A percentile compares a stretch with the other conserved stretches of the same genome.
Evolutionary conservation across 1,140 invertebrate species (phyloP).

Genomic region (Apis mellifera): DNA sequence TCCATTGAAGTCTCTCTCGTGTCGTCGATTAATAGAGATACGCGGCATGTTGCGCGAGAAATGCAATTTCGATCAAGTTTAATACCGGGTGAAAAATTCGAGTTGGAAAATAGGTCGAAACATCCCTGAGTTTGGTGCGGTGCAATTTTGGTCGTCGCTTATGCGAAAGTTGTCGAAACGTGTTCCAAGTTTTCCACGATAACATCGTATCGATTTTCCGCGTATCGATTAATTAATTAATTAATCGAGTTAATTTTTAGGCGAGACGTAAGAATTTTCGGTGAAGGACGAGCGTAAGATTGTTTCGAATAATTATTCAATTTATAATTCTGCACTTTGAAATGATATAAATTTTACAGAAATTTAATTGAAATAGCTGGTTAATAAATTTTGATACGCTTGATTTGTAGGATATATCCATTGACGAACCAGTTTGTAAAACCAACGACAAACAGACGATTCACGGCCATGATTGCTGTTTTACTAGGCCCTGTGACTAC

Average conservation of each 20-base stretch:
- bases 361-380: too few relatives aligned
- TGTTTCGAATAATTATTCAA: too few relatives aligned
- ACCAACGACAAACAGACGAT: constrained; percentile 27
- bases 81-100: background rate
- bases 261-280: background rate
- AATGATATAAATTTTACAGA: too few relatives aligned
- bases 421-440: constrained; percentile 8
- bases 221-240: too few relatives aligned
- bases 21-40: constrained; percentile 33
- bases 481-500: constrained; percentile 5
- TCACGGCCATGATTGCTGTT: constrained; percentile 41
- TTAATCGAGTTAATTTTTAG: too few relatives aligned
- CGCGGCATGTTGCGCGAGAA: background rate
- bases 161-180: background rate
- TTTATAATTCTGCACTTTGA: too few relatives aligned
- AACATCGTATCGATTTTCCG: too few relatives aligned
- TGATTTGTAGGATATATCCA: background rate
- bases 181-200: too few relatives aligned
- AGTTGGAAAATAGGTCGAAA: background rate
- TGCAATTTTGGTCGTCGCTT: background rate
- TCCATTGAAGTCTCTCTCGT: constrained; percentile 36
- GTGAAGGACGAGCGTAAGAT: too few relatives aligned
- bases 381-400: background rate
- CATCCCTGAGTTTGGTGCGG: too few relatives aligned
- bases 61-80: background rate